Evolutionary conservation across 2,113 vertebrate species (phyloP).

Genomic region (Pardalotus punctatus): DNA sequence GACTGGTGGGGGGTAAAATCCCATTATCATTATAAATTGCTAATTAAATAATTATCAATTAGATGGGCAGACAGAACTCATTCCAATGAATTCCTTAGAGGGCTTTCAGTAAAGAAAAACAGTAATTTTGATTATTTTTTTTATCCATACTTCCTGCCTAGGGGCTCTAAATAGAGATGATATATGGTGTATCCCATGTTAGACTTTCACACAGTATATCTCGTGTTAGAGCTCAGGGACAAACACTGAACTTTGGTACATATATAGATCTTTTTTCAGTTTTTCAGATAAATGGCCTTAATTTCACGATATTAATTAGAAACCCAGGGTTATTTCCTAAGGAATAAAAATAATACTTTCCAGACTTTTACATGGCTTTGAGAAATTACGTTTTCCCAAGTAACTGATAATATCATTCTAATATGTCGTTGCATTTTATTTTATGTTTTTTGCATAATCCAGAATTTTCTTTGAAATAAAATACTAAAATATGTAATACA

Average conservation of each 20-base stretch:
- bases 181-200: constrained; percentile 43
- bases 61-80: constrained; percentile 80
- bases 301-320: constrained; percentile 69
- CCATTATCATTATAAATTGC: constrained; percentile 84
- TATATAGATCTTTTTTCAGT: constrained; percentile 54
- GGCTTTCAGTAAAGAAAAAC: constrained; percentile 75
- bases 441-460: background rate
- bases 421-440: background rate
- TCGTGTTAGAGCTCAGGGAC: constrained; percentile 61
- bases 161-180: constrained; percentile 69
- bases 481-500: background rate
- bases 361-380: constrained; percentile 39
- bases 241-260: constrained; percentile 64
- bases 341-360: constrained; percentile 64
- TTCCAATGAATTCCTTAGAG: constrained; percentile 79
- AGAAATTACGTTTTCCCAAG: constrained; percentile 22
- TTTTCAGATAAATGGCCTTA: constrained; percentile 66
- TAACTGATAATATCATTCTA: background rate
- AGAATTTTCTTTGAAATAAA: background rate
- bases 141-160: constrained; percentile 70
- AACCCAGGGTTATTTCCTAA: constrained; percentile 64
- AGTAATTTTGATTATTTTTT: constrained; percentile 73
- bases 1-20: constrained; percentile 78
- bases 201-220: constrained; percentile 33
- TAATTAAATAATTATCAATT: constrained; percentile 89